Percentiles rank a stretch among this genome's conserved stretches.
phyloP scores from a whole-genome alignment of 2,888 invertebrate species.

The Archaeoteleia sp. region DNA sequence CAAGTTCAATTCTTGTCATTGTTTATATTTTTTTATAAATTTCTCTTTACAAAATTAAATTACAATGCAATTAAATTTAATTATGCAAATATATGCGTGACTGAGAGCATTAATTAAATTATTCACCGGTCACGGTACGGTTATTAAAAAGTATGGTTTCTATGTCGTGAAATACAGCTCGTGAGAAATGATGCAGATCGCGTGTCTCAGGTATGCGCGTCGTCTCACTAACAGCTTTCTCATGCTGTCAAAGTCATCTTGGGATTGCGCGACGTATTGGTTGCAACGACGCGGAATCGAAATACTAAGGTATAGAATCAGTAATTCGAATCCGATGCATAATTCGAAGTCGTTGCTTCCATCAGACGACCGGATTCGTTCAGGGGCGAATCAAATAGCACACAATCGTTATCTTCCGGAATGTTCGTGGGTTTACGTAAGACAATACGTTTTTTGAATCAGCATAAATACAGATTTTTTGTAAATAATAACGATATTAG shows the following conservation, averaged over 20 bases:
- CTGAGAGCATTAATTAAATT: no score
- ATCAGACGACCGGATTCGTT: not conserved
- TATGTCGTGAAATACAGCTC: constrained; percentile 6
- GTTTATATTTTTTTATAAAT: no score
- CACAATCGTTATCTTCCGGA: no score
- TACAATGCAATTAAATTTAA: no score
- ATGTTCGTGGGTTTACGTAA: no score
- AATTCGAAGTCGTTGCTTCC: constrained; percentile 2
- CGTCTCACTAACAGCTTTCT: constrained; percentile 37
- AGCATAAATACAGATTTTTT: no score
- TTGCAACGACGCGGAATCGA: constrained; percentile 25
- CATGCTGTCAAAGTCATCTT: constrained; percentile 24
- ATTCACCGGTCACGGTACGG: not conserved
- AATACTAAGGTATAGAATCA: constrained; percentile 14
- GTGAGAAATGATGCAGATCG: constrained; percentile 51
- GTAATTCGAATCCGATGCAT: constrained; percentile 9
- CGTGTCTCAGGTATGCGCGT: constrained; percentile 50
- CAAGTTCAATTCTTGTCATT: no score
- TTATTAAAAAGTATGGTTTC: not conserved
- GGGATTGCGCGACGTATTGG: constrained; percentile 21
- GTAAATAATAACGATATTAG: no score
- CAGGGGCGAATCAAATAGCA: no score
- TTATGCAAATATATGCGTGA: no score
- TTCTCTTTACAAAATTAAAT: no score
- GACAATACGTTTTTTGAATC: no score